These are phyloP conservation scores for Hiodon tergisus DNA, from an alignment of 2,113 vertebrate genomes.

Conservation along the genomic window DNA sequence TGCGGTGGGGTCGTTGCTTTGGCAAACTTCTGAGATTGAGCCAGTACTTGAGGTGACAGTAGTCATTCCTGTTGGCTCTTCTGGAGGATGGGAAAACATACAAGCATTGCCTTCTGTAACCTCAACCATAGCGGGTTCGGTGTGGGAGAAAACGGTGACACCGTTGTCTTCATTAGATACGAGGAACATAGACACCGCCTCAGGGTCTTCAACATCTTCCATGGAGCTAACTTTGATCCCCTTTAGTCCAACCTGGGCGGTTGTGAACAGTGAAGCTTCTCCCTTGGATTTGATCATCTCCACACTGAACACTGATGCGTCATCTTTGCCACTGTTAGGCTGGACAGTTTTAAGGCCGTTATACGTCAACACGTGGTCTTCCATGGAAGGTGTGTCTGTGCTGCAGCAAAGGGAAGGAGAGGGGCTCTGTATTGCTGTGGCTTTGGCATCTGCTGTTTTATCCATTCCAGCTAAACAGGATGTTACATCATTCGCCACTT, in stretches of 20 bases:
- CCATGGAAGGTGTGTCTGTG: not conserved
- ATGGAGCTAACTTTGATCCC: slow-evolving; percentile 18
- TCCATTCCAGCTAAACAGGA: not conserved
- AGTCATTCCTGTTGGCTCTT: not conserved
- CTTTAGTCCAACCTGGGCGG: not conserved
- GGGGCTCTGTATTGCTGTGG: slow-evolving; percentile 10
- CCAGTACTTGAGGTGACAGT: not conserved
- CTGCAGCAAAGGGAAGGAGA: not conserved
- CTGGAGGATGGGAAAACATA: slow-evolving; percentile 16
- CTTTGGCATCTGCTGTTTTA: not conserved
- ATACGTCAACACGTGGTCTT: not conserved
- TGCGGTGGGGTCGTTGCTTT: not conserved
- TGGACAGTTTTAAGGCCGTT: too few species aligned
- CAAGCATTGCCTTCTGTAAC: slow-evolving; percentile 4
- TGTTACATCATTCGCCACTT: not conserved
- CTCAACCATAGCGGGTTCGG: slow-evolving; percentile 12
- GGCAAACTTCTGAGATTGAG: not conserved
- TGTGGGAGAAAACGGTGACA: not conserved
- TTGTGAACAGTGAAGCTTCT: not conserved
- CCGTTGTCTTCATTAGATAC: not conserved
- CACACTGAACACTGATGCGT: not conserved
- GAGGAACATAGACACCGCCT: not conserved
- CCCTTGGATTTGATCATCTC: slow-evolving; percentile 5
- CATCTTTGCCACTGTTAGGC: not conserved
- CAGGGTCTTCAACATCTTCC: slow-evolving; percentile 1